Conservation (phyloP, 2,797 vertebrate genomes). For the Schizopygopsis pylzovi region DNA sequence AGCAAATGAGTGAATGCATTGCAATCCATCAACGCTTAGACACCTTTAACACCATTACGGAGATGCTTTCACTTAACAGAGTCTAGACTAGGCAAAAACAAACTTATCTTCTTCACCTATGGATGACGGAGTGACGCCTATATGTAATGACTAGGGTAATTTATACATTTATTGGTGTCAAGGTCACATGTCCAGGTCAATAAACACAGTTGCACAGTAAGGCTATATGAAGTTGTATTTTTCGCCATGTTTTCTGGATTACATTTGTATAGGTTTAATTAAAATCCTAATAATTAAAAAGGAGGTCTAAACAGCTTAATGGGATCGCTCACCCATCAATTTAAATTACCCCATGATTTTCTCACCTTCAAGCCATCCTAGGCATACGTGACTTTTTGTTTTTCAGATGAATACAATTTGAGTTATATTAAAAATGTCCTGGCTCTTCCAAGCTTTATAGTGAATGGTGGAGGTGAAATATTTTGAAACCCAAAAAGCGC, state of each 20-base stretch:
- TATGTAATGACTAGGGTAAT: not conserved
- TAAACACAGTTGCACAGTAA: not conserved
- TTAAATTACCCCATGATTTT: not conserved
- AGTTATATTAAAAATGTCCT: no score
- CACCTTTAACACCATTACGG: constrained; percentile 56
- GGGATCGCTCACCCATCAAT: not conserved
- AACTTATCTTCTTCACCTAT: constrained; percentile 45
- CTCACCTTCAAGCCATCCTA: not conserved
- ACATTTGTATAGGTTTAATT: not conserved
- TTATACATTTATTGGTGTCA: constrained; percentile 1
- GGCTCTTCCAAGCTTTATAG: not conserved
- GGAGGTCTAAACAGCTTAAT: not conserved
- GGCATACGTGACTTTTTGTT: no score
- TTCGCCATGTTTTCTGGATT: not conserved
- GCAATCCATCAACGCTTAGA: constrained; percentile 53
- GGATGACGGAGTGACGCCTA: constrained; percentile 11
- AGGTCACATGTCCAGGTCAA: not conserved
- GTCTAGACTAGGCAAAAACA: constrained; percentile 50
- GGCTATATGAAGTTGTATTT: not conserved
- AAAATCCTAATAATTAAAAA: not conserved
- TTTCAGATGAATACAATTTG: not conserved
- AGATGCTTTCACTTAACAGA: constrained; percentile 59
- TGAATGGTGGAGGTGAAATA: not conserved
- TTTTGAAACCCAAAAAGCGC: not conserved
- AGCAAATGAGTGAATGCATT: constrained; percentile 45